These are phyloP conservation scores for Spisula solida DNA, from an alignment of 2,888 invertebrate species.

Conservation along the genomic window DNA sequence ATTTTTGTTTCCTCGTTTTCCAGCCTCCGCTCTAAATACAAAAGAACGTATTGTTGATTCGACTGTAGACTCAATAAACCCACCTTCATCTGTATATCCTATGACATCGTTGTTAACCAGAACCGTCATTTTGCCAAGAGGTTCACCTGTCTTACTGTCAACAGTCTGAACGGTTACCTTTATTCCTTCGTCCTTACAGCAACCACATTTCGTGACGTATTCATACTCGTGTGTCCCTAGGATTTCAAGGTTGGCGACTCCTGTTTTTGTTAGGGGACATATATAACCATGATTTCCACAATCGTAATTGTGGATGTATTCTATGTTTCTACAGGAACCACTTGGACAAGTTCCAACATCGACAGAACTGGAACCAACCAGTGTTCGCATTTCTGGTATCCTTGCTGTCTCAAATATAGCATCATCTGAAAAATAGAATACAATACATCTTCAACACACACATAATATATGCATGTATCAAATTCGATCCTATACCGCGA, in stretches of 20 bases:
- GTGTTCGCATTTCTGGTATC: background rate
- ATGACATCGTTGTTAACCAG: background rate
- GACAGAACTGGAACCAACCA: background rate
- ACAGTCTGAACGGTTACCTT: background rate
- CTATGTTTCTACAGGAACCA: background rate
- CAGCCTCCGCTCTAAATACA: background rate
- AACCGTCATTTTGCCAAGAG: background rate
- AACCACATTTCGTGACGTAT: constrained; percentile 2
- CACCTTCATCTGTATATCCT: background rate
- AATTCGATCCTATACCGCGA: too few relatives aligned
- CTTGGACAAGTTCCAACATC: constrained; percentile 11
- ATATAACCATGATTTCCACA: background rate
- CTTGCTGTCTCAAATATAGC: background rate
- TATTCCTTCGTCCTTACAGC: background rate
- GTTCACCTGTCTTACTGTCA: background rate
- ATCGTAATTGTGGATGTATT: background rate
- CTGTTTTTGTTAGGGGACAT: background rate
- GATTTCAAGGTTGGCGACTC: background rate
- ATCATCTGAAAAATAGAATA: constrained; percentile 11
- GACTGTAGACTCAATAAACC: background rate
- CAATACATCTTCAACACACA: background rate
- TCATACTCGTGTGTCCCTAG: background rate
- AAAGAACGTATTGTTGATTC: background rate
- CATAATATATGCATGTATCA: too few relatives aligned
- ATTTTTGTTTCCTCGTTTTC: background rate